A percentile compares a stretch with the other conserved stretches of the same genome.
phyloP scores from a whole-genome alignment of 2,888 invertebrate species.

The Cantharis rufa region DNA sequence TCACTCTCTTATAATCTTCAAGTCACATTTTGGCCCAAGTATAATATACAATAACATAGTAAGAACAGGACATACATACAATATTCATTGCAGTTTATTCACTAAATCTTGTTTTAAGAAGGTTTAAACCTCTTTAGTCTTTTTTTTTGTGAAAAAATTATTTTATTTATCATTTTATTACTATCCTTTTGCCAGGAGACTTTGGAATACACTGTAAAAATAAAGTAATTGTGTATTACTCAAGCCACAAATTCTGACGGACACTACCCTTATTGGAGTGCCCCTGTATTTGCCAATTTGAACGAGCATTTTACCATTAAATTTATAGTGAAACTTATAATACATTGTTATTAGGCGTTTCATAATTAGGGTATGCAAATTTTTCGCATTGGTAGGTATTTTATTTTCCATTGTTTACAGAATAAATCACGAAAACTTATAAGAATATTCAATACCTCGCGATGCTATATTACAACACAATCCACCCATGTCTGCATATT shows the following conservation, averaged over 20 bases:
- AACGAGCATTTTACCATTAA: background rate
- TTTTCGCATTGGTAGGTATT: background rate
- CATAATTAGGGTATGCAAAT: background rate
- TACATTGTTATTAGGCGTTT: background rate
- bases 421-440: constrained; percentile 17
- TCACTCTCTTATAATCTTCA: too few relatives aligned
- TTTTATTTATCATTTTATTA: too few relatives aligned
- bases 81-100: too few relatives aligned
- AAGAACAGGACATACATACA: too few relatives aligned
- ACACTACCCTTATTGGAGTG: background rate
- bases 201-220: too few relatives aligned
- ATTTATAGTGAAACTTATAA: background rate
- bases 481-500: constrained; percentile 24
- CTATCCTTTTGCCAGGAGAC: too few relatives aligned
- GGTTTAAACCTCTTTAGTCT: too few relatives aligned
- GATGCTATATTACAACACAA: constrained; percentile 10
- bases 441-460: constrained; percentile 12
- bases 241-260: background rate
- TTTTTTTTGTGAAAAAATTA: too few relatives aligned
- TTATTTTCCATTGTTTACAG: background rate
- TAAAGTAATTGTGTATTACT: too few relatives aligned
- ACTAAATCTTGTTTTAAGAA: too few relatives aligned
- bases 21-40: too few relatives aligned
- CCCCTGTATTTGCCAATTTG: background rate
- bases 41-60: too few relatives aligned